A percentile compares a stretch with the other conserved stretches of the same genome.
Conservation (phyloP, 1,140 invertebrate species). For the Pseudomyrmex concolor region DNA sequence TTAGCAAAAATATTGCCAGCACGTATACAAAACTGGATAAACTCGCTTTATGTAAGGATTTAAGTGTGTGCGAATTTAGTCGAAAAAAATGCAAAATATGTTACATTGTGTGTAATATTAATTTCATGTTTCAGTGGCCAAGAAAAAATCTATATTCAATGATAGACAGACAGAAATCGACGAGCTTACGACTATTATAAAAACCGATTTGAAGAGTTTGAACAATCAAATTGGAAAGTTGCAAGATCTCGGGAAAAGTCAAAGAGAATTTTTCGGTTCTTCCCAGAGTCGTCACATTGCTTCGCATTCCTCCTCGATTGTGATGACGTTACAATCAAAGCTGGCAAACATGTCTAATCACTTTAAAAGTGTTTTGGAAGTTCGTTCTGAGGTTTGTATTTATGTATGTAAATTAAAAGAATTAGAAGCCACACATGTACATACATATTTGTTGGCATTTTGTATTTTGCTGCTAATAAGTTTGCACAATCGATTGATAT, state of each 20-base stretch:
- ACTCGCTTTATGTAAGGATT: constrained; percentile 93
- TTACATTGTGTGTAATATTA: not conserved
- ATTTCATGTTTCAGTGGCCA: constrained; percentile 92
- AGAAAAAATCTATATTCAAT: constrained; percentile 98
- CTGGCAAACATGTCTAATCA: constrained; percentile 98
- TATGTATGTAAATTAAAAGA: not conserved
- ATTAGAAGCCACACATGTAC: no score
- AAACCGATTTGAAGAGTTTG: constrained; percentile 96
- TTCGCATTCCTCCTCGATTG: constrained; percentile 98
- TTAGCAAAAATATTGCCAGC: constrained; percentile 97
- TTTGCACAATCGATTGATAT: not conserved
- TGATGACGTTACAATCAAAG: constrained; percentile 97
- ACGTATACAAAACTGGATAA: constrained; percentile 99
- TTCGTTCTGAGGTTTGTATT: constrained; percentile 90
- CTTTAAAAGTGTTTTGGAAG: constrained; percentile 95
- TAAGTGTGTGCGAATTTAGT: not conserved
- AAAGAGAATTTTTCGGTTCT: constrained; percentile 85
- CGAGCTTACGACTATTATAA: constrained; percentile 98
- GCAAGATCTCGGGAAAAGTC: constrained; percentile 91
- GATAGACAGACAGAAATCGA: constrained; percentile 98
- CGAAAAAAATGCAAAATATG: not conserved
- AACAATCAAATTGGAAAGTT: constrained; percentile 98
- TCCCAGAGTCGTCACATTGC: constrained; percentile 92
- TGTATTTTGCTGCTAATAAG: not conserved
- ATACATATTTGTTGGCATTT: constrained; percentile 16